Conservation (phyloP, 2,888 invertebrate genomes). For the Caenorhabditis wallacei region DNA sequence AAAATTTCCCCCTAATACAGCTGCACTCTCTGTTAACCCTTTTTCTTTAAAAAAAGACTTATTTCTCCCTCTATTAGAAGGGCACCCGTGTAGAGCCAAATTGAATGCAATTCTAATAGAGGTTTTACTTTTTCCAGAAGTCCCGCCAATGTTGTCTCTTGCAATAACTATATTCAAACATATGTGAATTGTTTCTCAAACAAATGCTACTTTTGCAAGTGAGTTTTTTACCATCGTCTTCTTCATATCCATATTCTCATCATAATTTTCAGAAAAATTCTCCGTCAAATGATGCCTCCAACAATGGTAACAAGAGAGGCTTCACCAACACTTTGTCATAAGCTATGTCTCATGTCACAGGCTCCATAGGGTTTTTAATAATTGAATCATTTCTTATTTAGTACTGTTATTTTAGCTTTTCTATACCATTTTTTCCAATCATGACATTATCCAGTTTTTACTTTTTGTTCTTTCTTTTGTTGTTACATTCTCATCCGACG, state of each 20-base stretch:
- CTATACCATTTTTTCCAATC: neutral
- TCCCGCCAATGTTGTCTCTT: slow-evolving; percentile 16
- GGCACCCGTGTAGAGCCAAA: no score
- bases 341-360: slow-evolving; percentile 29
- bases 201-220: slow-evolving; percentile 57
- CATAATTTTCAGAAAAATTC: slow-evolving; percentile 49
- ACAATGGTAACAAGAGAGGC: slow-evolving; percentile 41
- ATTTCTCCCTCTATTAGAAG: no score
- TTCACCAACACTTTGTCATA: slow-evolving; percentile 37
- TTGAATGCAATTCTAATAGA: no score
- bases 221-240: slow-evolving; percentile 6
- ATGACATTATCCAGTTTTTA: slow-evolving; percentile 8
- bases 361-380: neutral
- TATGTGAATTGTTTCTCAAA: slow-evolving; percentile 52
- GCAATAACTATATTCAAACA: slow-evolving; percentile 56
- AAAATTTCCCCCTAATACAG: no score
- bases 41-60: no score
- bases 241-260: neutral
- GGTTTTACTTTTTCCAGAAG: slow-evolving; percentile 31
- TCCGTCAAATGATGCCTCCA: slow-evolving; percentile 53
- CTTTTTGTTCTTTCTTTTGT: slow-evolving; percentile 1
- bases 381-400: neutral
- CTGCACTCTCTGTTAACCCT: no score
- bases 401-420: neutral
- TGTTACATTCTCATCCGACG: slow-evolving; percentile 7